Percentiles rank a stretch among this genome's conserved stretches.
These are phyloP conservation scores for Atethmia centrago DNA, from an alignment of 2,888 invertebrate species.

Conservation along the genomic window DNA sequence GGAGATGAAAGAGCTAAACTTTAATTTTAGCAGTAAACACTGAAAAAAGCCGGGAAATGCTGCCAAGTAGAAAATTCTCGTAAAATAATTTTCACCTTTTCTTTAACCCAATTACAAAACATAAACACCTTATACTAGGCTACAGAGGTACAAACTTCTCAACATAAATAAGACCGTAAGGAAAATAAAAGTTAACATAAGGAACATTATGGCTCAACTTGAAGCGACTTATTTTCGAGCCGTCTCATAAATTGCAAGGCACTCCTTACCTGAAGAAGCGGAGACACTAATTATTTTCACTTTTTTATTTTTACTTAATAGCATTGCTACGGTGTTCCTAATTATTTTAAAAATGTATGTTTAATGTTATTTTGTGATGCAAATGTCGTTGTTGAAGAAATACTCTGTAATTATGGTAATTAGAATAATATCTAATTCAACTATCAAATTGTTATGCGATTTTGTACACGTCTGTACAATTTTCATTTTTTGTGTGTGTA, in stretches of 20 bases:
- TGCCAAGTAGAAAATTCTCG: neutral
- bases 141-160: conserved; percentile 29
- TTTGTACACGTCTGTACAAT: conserved; percentile 4
- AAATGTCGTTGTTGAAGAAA: conserved; percentile 24
- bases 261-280: conserved; percentile 53
- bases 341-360: conserved; percentile 18
- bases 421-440: neutral
- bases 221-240: conserved; percentile 48
- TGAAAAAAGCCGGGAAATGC: neutral
- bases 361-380: conserved; percentile 1
- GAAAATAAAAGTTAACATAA: conserved; percentile 54
- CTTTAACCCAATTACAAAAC: conserved; percentile 19
- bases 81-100: conserved; percentile 22
- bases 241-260: conserved; percentile 50
- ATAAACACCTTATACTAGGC: conserved; percentile 36
- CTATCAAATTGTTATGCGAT: neutral
- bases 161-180: conserved; percentile 48
- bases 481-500: neutral
- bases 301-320: conserved; percentile 64
- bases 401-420: conserved; percentile 36
- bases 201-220: conserved; percentile 48
- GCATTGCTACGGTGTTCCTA: conserved; percentile 40
- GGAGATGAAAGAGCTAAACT: conserved; percentile 3
- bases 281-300: conserved; percentile 63
- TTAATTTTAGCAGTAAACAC: neutral